Base-by-base conservation (phyloP, 2,113 vertebrate species). In the Prunella fulvescens region DNA sequence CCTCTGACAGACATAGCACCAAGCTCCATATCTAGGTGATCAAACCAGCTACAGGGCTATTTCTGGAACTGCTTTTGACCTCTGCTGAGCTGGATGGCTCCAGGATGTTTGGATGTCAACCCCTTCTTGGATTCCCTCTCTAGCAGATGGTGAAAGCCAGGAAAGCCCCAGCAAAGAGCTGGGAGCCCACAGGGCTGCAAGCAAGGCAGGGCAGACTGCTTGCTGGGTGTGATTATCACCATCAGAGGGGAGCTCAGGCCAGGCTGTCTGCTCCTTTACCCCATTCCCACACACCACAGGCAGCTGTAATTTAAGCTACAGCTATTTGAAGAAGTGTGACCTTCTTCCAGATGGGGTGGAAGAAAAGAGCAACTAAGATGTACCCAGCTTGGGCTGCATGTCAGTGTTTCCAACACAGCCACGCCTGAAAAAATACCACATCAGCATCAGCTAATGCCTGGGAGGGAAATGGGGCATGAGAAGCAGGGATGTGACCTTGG, bases 251-350 rank as follows among this genome's bases (percentile, higher is more conserved):
- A 94, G 40, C 64, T 64, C 84, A 53, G 69, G 69, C 31, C 64
- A 65, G 65, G 31, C 37, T 80, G 48, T 25, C n/a, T 10, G n/a
- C 77, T 87, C 64, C 47, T 71, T 35, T 70, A 10, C 9, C 24
- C 28, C 12, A 28, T 35, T 39, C 64, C 42, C 1, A 4, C 19
- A 7, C 24, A 24, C 31, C 37, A 78, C 15, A 0, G 31, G 74
- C 4, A 7, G 51, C 60, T 86, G 79, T 78, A 88, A 86, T 76
- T 93, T 77, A 86, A 93, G 51, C 45, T 29, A 51, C 9, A 58
- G 87, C 81, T 95, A 82, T 90, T 62, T 82, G 78, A 67, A 85
- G 84, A 91, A 93, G 42, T 2, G 47, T 86, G 85, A 96, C 90
- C 81, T 91, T 91, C 83, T 92, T 95, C 64, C 47, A 93, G 74